Conservation (phyloP, 1,140 invertebrate genomes). For the Nasonia giraulti region DNA sequence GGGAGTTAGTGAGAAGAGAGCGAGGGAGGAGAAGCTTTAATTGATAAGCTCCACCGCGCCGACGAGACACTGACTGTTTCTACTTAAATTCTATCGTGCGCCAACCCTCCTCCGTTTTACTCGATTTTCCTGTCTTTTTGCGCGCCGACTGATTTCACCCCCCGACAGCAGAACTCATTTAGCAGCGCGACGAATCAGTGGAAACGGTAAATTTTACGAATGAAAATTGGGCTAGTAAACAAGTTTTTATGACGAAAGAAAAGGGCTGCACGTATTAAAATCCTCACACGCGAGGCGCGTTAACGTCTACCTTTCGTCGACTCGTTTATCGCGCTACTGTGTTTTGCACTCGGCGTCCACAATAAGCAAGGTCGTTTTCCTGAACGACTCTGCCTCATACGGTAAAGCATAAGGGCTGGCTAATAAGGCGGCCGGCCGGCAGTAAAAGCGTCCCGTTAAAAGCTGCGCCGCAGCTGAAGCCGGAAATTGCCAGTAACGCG, state of each 20-base stretch:
- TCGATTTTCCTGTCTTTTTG: not conserved
- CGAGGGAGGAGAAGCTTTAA: constrained; percentile 23
- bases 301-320: not conserved
- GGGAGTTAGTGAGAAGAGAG: not conserved
- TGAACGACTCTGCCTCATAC: not conserved
- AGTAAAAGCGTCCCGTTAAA: constrained; percentile 31
- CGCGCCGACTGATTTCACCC: not conserved
- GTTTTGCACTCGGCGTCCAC: not conserved
- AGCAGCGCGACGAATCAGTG: not conserved
- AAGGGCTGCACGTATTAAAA: not conserved
- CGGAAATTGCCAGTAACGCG: constrained; percentile 5
- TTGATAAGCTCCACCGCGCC: constrained; percentile 45
- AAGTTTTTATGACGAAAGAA: not conserved
- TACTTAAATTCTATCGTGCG: constrained; percentile 34
- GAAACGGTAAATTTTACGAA: not conserved
- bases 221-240: not conserved
- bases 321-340: constrained; percentile 3
- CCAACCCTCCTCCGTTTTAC: not conserved
- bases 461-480: not conserved
- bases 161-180: not conserved
- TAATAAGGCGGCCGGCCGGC: constrained; percentile 16
- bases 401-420: constrained; percentile 1
- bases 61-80: constrained; percentile 40
- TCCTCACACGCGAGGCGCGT: not conserved
- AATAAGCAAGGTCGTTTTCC: constrained; percentile 4